Percentiles rank a stretch among this genome's conserved stretches.
These are phyloP conservation scores for Melitaea athalia DNA, from an alignment of 2,888 invertebrate species.

Conservation along the genomic window DNA sequence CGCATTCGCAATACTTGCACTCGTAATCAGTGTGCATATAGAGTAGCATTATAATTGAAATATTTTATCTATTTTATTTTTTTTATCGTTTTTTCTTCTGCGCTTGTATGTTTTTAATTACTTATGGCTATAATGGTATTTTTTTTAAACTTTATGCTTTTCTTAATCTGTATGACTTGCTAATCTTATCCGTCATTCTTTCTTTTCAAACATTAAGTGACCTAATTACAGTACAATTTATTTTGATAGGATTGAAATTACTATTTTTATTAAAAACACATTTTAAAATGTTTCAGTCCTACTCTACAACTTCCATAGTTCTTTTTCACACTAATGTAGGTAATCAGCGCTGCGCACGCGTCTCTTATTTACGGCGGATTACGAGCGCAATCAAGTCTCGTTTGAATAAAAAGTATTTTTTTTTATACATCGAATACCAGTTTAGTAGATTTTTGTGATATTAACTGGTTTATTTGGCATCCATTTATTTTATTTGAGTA, in stretches of 20 bases:
- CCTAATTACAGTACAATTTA: too few species aligned
- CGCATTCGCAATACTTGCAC: slow-evolving; percentile 68
- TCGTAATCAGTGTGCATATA: slow-evolving; percentile 61
- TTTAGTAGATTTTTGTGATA: slow-evolving; percentile 4
- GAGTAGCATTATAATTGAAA: slow-evolving; percentile 38
- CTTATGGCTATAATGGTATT: too few species aligned
- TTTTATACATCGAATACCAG: slow-evolving; percentile 18
- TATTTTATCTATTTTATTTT: slow-evolving; percentile 7
- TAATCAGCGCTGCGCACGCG: slow-evolving; percentile 74
- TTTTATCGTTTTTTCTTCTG: not conserved
- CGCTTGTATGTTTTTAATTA: too few species aligned
- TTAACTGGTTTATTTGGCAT: not conserved
- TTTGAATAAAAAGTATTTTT: slow-evolving; percentile 53
- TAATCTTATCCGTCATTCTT: too few species aligned
- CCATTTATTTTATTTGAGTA: not conserved
- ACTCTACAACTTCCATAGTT: slow-evolving; percentile 55
- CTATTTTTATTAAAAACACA: not conserved
- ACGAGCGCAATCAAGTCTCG: slow-evolving; percentile 69
- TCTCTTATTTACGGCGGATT: slow-evolving; percentile 79
- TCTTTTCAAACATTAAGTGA: too few species aligned
- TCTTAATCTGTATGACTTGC: too few species aligned
- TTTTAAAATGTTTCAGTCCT: slow-evolving; percentile 32
- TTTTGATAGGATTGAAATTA: not conserved
- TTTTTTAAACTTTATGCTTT: too few species aligned
- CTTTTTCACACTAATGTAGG: slow-evolving; percentile 62